Percentiles rank a stretch among this genome's conserved stretches.
phyloP scores from a whole-genome alignment of 2,888 invertebrate genomes.

The Nycteola revayana region DNA sequence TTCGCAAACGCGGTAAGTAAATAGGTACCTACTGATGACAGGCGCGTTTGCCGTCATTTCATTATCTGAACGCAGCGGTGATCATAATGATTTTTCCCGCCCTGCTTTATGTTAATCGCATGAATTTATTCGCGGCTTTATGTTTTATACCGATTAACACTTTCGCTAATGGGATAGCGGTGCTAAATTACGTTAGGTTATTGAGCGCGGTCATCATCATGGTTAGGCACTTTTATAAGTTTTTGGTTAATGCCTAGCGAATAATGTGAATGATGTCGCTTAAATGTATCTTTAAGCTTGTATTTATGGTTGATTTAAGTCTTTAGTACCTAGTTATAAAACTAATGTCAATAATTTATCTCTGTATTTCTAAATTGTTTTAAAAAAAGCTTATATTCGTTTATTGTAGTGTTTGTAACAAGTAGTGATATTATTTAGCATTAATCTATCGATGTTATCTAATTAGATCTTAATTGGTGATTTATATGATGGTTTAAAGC shows the following conservation, averaged over 20 bases:
- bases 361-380: too few species aligned
- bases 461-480: too few species aligned
- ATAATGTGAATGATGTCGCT: too few species aligned
- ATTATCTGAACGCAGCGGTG: conserved; percentile 27
- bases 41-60: conserved; percentile 20
- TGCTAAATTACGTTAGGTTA: conserved; percentile 40
- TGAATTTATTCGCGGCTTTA: conserved; percentile 49
- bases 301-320: too few species aligned
- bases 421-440: too few species aligned
- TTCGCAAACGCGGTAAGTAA: not conserved
- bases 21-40: not conserved
- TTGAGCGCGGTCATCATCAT: conserved; percentile 23
- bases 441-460: too few species aligned
- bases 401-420: too few species aligned
- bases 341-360: too few species aligned
- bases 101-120: conserved; percentile 53
- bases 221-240: conserved; percentile 20
- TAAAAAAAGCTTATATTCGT: too few species aligned
- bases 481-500: too few species aligned
- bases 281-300: too few species aligned
- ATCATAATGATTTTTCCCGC: conserved; percentile 53
- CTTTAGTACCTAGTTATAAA: too few species aligned
- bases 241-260: conserved; percentile 4
- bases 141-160: conserved; percentile 66
- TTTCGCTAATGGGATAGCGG: conserved; percentile 54